Conservation (phyloP, 2,797 vertebrate species). For the Hirundo rustica region DNA sequence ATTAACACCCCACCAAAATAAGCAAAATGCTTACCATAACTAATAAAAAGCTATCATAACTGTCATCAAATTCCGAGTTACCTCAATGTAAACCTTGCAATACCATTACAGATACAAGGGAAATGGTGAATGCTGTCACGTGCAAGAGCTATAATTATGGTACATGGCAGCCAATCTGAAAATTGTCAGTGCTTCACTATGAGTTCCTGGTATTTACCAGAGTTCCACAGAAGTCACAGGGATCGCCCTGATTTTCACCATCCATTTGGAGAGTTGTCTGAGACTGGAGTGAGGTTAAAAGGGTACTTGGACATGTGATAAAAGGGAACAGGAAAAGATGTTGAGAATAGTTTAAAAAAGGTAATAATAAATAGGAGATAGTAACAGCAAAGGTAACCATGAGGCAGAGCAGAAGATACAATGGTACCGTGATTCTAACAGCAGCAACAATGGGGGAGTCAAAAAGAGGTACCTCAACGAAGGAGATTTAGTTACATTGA, state of each 20-base stretch:
- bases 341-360: neutral
- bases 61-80: neutral
- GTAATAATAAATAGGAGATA: neutral
- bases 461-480: neutral
- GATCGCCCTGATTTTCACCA: neutral
- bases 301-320: no score
- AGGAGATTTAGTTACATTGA: neutral
- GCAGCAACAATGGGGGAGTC: neutral
- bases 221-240: neutral
- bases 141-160: neutral
- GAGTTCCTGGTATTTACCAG: neutral
- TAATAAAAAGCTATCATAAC: neutral
- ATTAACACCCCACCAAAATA: fast-evolving
- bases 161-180: neutral
- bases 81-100: neutral
- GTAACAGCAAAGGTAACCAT: neutral
- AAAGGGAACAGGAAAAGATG: neutral
- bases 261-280: neutral
- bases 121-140: neutral
- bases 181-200: neutral
- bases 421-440: neutral
- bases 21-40: neutral
- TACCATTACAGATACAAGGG: neutral
- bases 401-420: neutral
- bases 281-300: neutral